A percentile compares a stretch with the other conserved stretches of the same genome.
Conservation (phyloP, 2,888 invertebrate species). For the Drosophila buzzatii region DNA sequence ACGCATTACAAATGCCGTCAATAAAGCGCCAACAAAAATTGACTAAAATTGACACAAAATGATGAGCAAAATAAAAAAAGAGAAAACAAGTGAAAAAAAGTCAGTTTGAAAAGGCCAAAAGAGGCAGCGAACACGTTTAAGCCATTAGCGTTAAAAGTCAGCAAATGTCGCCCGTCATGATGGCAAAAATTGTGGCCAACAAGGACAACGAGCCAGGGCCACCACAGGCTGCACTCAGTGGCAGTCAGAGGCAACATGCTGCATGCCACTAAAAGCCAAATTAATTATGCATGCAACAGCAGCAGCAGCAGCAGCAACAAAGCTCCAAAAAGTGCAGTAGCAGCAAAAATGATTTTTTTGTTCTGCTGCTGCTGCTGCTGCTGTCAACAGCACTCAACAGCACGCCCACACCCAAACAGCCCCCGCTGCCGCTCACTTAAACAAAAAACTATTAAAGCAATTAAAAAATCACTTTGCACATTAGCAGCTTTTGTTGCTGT, state of each 20-base stretch:
- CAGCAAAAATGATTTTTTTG: conserved; percentile 23
- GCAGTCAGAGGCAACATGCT: conserved; percentile 26
- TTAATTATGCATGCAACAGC: conserved; percentile 79
- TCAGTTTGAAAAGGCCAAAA: conserved; percentile 41
- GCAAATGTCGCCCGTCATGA: conserved; percentile 68
- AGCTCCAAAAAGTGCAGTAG: conserved; percentile 44
- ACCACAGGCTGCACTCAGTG: conserved; percentile 17
- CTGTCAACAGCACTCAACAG: conserved; percentile 54
- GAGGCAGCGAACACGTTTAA: conserved; percentile 66
- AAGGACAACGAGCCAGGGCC: conserved; percentile 29
- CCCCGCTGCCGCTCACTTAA: conserved; percentile 9
- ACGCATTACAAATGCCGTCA: conserved; percentile 38
- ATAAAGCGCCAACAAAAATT: conserved; percentile 37
- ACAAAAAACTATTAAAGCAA: conserved; percentile 70
- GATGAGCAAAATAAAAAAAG: not conserved
- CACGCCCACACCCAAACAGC: conserved; percentile 28
- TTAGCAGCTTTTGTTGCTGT: conserved; percentile 47
- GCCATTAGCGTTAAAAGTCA: conserved; percentile 68
- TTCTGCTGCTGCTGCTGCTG: conserved; percentile 15
- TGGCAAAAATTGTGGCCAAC: conserved; percentile 54
- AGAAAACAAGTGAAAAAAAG: conserved; percentile 8
- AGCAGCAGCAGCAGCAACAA: conserved; percentile 26
- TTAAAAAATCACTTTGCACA: conserved; percentile 77
- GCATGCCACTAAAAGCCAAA: conserved; percentile 74
- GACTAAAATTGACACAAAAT: conserved; percentile 48